These are phyloP conservation scores for Xenopus laevis DNA, from an alignment of 2,113 vertebrate species.

Conservation along the genomic window DNA sequence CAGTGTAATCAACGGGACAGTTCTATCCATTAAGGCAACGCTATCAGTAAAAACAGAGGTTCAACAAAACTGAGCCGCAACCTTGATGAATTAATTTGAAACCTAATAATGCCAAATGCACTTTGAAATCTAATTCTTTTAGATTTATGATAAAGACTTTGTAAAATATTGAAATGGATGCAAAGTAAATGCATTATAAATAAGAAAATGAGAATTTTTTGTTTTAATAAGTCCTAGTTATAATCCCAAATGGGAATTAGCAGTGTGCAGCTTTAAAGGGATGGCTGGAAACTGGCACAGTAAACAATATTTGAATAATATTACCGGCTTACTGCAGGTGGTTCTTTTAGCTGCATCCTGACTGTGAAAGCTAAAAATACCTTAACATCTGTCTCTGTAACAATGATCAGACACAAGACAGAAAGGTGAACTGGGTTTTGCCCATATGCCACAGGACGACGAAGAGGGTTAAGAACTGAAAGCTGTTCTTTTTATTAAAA, in stretches of 20 bases:
- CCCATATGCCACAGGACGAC: no score
- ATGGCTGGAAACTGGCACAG: constrained; percentile 22
- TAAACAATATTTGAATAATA: constrained; percentile 37
- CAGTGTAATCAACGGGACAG: not conserved
- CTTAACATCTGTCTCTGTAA: not conserved
- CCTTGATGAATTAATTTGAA: constrained; percentile 8
- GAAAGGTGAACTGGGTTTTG: no score
- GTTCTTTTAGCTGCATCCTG: not conserved
- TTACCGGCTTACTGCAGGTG: constrained; percentile 7
- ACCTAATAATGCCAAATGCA: constrained; percentile 11
- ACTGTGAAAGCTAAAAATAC: not conserved
- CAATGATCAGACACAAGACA: no score
- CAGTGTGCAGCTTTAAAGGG: constrained; percentile 32
- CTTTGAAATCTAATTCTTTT: constrained; percentile 34
- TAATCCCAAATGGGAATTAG: constrained; percentile 19
- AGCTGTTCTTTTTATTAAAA: no score
- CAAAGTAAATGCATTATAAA: constrained; percentile 43
- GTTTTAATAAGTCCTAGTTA: constrained; percentile 38
- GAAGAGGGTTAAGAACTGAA: no score
- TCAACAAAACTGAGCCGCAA: not conserved
- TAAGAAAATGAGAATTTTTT: constrained; percentile 36
- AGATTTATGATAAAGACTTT: constrained; percentile 44
- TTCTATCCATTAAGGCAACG: not conserved
- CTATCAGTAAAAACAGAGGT: constrained; percentile 8
- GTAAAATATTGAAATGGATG: constrained; percentile 45